Percentiles rank a stretch among this genome's conserved stretches.
Conservation (phyloP, 2,113 vertebrate genomes). For the Mormoops blainvillei region DNA sequence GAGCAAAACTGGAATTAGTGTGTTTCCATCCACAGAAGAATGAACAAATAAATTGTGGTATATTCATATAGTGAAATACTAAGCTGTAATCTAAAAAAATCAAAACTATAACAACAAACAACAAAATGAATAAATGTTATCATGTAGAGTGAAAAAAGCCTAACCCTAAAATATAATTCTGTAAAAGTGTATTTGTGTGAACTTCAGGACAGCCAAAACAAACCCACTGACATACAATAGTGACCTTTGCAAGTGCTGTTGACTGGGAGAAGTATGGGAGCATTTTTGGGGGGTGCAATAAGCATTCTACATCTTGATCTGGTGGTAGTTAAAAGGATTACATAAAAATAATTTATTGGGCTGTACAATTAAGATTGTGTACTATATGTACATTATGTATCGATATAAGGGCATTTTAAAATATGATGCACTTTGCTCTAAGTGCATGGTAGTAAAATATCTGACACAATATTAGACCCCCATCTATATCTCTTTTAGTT, state of each 20-base stretch:
- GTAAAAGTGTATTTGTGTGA: neutral
- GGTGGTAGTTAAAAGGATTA: neutral
- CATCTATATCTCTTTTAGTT: neutral
- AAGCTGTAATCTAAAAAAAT: neutral
- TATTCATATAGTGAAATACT: neutral
- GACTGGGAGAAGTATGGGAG: neutral
- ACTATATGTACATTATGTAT: neutral
- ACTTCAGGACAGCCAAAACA: neutral
- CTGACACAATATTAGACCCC: neutral
- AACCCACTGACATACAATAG: neutral
- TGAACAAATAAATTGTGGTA: neutral
- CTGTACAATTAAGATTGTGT: neutral
- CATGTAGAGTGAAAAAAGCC: neutral
- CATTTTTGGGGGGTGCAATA: neutral
- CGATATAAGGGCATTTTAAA: neutral
- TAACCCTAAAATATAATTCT: neutral
- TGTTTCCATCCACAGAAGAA: neutral
- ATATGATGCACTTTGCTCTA: neutral
- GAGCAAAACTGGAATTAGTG: neutral
- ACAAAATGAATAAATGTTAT: neutral
- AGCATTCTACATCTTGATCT: neutral
- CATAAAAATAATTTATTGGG: neutral
- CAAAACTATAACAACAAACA: neutral
- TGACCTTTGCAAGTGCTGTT: neutral
- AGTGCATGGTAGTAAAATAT: neutral